Base-by-base conservation (phyloP, 2,797 vertebrate species). In the Trichosurus vulpecula region DNA sequence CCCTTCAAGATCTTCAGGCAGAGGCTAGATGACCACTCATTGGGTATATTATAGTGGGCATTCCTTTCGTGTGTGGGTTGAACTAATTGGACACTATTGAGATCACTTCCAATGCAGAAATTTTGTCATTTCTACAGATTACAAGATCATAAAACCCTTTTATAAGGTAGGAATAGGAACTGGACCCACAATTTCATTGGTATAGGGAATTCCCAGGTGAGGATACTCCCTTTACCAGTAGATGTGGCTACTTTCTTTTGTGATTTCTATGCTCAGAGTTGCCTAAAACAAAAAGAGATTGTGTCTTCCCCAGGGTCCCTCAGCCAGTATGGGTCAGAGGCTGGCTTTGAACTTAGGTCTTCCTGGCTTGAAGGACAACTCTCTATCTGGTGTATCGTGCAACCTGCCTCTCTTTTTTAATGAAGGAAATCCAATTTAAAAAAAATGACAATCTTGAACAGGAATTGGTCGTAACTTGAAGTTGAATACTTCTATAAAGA, bases 401-500 rank as follows among this genome's bases (percentile, higher is more conserved):
- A 11, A 9, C 35, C 9, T 6, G 74, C n/a, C 55, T 58, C 52
- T 93, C 3, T 94, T 31, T 91, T 81, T 51, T 47, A 97, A 98
- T 94, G 87, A 13, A 89, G 97, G 92, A 6, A 95, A 93, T 94
- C 91, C 66, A 25, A 0, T 57, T 92, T 89, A 96, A 56, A 56
- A 54, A 94, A 95, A 98, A 98, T 98, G 98, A 90, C 97, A 97
- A 96, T 97, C 98, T 98, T 97, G 97, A 98, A 97, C 96, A 91
- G 96, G 98, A 98, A 97, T 94, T 61, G 91, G 31, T 96, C 98
- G 95, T 97, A 98, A 97, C 97, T 98, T 94, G 81, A 96, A 98
- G 97, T 95, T 98, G 98, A 98, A 98, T 98, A 97, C 98, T 98
- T 98, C 97, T 96, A 90, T 98, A 98, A 98, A 98, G 98, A 98